Conservation (phyloP, 2,797 vertebrate species). For the Scarus forsteni region DNA sequence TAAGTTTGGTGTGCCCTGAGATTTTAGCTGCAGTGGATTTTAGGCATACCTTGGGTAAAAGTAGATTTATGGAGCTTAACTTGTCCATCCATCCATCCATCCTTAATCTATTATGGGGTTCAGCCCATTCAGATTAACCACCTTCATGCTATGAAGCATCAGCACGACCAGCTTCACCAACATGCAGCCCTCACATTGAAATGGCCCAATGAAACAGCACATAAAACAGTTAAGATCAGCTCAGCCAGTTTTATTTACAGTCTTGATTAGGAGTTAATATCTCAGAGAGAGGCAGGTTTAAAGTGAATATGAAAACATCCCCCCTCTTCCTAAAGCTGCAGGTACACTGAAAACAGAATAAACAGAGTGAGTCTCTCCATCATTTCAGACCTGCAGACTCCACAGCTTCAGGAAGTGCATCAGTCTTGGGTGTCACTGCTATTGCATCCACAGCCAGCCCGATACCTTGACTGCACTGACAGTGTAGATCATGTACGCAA, state of each 20-base stretch:
- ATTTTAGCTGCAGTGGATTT: too few species aligned
- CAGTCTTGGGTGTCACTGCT: constrained; percentile 8
- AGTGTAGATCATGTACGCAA: constrained; percentile 18
- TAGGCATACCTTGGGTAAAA: too few species aligned
- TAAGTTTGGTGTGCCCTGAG: too few species aligned
- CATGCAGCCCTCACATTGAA: too few species aligned
- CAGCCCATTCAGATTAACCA: too few species aligned
- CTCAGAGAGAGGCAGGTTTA: not conserved
- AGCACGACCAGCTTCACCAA: too few species aligned
- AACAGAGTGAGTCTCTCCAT: not conserved
- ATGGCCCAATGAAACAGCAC: too few species aligned
- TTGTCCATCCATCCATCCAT: too few species aligned
- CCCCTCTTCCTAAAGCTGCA: not conserved
- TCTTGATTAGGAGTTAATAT: not conserved
- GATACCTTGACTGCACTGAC: constrained; percentile 20
- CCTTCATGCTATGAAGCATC: too few species aligned
- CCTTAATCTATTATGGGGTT: too few species aligned
- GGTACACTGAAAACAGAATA: constrained; percentile 5
- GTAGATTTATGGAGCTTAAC: too few species aligned
- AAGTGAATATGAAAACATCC: constrained; percentile 19
- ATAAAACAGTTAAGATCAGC: too few species aligned
- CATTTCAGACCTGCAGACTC: constrained; percentile 6
- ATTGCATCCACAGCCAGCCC: constrained; percentile 21
- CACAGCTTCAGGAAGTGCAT: not conserved
- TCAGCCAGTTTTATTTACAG: not conserved